Base-by-base conservation (phyloP, 2,888 invertebrate species). In the Caenorhabditis macrosperma region DNA sequence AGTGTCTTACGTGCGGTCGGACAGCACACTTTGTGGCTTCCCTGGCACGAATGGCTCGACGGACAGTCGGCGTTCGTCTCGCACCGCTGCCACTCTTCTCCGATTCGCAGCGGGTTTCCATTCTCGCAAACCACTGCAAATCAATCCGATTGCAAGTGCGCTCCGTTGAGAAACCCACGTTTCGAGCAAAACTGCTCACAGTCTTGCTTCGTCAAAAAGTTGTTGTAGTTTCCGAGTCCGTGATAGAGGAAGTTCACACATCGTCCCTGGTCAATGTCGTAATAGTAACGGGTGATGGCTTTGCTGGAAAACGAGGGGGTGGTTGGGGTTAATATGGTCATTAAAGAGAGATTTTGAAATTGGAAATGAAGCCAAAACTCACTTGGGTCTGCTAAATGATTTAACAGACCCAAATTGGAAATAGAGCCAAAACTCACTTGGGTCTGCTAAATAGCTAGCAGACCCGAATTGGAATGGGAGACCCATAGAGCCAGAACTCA, bases 181-280 rank as follows among this genome's bases (percentile, higher is more conserved):
- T 88, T 88, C 7, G 88, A 86, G 46, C 88, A 88, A 77, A 88
- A 88, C 7, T 78, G 76, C 63, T 88, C 88, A 41, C 89, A 89
- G 55, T 89, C 88, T 50, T 87, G 85, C 57, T 89, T 87, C 0
- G 88, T 88, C 24, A 83, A 48, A 63, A 89, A 89, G 63, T 88
- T 89, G 68, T 89, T 89, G 69, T 84, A 90, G 52, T 89, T 89
- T 26, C 90, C 90, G 15, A 90, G 84, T 15, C 88, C 86, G 15
- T 87, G 83, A 71, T 85, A 89, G 22, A 86, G 54, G 74, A 90
- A 90, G 46, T 85, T 90, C 22, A 85, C 84, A 54, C 88, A 87
- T 66, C 83, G 50, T 24, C 87, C 88, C 60, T 88, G 87, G 46
- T 88, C 88, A 6, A 84, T 69, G 52, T 88, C 88, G 69, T 88